A percentile compares a stretch with the other conserved stretches of the same genome.
Conservation (phyloP, 2,888 invertebrate genomes). For the Ischnus inquisitorius region DNA sequence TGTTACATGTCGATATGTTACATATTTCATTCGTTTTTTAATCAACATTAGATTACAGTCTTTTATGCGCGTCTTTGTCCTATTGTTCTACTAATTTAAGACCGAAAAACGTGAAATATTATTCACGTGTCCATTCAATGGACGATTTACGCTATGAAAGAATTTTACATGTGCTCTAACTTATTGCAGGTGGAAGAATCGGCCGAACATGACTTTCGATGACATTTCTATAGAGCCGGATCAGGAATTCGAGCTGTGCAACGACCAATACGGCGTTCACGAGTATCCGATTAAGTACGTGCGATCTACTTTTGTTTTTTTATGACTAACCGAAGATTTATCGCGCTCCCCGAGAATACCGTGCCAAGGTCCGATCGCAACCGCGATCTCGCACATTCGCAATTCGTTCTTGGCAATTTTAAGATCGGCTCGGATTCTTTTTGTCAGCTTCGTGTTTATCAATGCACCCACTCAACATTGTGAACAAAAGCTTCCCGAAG, state of each 20-base stretch:
- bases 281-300: conserved; percentile 97
- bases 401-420: conserved; percentile 19
- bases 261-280: conserved; percentile 91
- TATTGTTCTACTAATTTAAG: too few species aligned
- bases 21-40: too few species aligned
- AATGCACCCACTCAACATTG: conserved; percentile 12
- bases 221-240: conserved; percentile 91
- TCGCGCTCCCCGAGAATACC: conserved; percentile 7
- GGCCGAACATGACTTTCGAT: conserved; percentile 98
- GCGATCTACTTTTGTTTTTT: conserved; percentile 16
- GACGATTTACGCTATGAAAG: too few species aligned
- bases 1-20: too few species aligned
- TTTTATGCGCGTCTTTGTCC: too few species aligned
- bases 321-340: conserved; percentile 29
- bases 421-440: neutral
- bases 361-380: conserved; percentile 56
- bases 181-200: conserved; percentile 94
- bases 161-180: neutral
- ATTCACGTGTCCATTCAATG: too few species aligned
- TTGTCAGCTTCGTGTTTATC: neutral
- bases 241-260: conserved; percentile 95
- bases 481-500: conserved; percentile 16
- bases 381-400: conserved; percentile 2
- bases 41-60: too few species aligned
- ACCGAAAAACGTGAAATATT: too few species aligned